Evolutionary conservation across 2,113 vertebrate genomes (phyloP), one percentile per base, ranked within the genome.

Genomic region (Oreochromis spilurus): DNA sequence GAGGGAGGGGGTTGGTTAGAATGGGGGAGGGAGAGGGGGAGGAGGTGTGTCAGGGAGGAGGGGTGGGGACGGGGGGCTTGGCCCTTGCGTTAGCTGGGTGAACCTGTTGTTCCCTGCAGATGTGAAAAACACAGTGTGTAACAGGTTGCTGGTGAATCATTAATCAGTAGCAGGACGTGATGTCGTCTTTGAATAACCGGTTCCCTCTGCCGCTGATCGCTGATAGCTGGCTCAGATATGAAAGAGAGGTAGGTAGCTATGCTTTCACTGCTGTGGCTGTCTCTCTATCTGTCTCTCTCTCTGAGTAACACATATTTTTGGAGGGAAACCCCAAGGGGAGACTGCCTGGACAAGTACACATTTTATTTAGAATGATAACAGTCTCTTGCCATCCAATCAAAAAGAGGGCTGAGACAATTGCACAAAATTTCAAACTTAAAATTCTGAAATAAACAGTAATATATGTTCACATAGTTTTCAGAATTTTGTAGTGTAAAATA

Each of bases 111-210:
- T 83, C 70, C 9, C 4, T 4, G 60, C 16, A 34, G 9, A 80
- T 86, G 19, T 81, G 85, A 86, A 81, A 87, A 87, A 90, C 82
- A 93, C n/a, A 34, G 19, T 24, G 38, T 78, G 93, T 70, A 16
- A 67, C 65, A 38, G 48, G 9, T 48, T 1, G 4, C 4, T 5
- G 6, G 86, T 93, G 60, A 95, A 94, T 94, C 19, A 94, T 93
- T 95, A 81, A 94, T 79, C 34, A n/a, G 19, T 34, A 13, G 6
- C 5, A 2, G 36, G 50, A 90, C 48, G 19, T 45, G 26, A 89
- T 26, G 75, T 43, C 5, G 34, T 85, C 79, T 53, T 77, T 43
- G 38, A 3, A 11, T 34, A 91, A 89, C 91, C 82, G 67, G 92
- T 93, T 92, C 84, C 21, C 40, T 79, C 82, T 34, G 85, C 8